phyloP scores from a whole-genome alignment of 2,797 vertebrate genomes.

The Cacajao melanocephalus region DNA sequence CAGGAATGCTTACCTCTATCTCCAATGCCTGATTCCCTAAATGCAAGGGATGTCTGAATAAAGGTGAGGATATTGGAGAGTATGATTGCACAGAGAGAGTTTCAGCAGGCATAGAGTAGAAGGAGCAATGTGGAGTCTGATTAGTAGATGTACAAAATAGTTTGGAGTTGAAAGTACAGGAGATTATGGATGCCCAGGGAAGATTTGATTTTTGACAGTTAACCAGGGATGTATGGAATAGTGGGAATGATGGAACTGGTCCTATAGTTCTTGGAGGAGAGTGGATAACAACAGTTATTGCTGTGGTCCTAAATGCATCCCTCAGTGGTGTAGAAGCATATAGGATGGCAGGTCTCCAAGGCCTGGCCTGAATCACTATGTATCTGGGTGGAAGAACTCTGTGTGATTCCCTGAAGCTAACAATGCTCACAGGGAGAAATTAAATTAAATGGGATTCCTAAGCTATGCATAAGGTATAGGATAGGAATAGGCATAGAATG shows the following conservation, averaged over 20 bases:
- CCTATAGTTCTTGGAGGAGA: background rate
- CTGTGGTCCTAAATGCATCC: background rate
- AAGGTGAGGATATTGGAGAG: background rate
- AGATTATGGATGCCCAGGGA: background rate
- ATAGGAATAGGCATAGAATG: background rate
- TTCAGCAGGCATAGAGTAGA: background rate
- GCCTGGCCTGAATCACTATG: background rate
- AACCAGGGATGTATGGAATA: background rate
- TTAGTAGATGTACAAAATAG: background rate
- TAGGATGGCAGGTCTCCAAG: background rate
- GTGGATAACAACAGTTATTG: background rate
- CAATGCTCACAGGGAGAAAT: background rate
- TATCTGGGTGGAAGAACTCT: conserved; percentile 8
- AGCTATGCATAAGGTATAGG: background rate
- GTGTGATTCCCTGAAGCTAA: background rate
- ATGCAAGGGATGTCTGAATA: background rate
- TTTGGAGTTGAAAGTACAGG: background rate
- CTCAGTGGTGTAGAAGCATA: background rate
- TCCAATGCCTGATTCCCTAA: background rate
- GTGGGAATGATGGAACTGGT: background rate
- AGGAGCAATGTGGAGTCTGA: background rate
- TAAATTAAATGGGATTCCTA: background rate
- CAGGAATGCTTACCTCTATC: background rate
- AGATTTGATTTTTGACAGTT: background rate
- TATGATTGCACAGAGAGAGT: background rate